Conservation (phyloP, 1,140 invertebrate genomes). For the Homalodisca vitripennis region DNA sequence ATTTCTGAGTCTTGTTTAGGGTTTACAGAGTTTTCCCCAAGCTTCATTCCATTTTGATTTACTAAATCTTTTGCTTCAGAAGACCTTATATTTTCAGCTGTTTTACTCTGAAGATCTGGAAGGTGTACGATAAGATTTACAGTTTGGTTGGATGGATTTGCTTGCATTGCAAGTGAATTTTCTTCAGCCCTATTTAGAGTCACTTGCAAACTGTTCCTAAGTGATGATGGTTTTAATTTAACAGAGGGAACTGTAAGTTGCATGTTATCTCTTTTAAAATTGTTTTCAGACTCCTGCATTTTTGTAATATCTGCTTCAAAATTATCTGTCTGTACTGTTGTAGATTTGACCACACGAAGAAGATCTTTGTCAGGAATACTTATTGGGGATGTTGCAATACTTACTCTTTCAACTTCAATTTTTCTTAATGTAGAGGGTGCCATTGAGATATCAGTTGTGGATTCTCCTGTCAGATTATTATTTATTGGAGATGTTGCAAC, state of each 20-base stretch:
- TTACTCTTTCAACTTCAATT: neutral
- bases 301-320: neutral
- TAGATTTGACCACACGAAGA: neutral
- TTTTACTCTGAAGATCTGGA: neutral
- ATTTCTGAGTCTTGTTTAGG: too few relatives aligned
- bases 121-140: neutral
- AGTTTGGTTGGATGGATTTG: neutral
- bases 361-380: neutral
- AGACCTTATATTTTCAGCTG: neutral
- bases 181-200: neutral
- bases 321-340: conserved; percentile 6
- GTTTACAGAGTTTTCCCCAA: too few relatives aligned
- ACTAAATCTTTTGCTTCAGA: too few relatives aligned
- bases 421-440: neutral
- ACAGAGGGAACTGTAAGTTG: conserved; percentile 4
- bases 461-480: neutral
- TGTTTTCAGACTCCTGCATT: neutral
- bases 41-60: too few relatives aligned
- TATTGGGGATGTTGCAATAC: neutral
- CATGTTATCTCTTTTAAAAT: neutral
- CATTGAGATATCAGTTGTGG: neutral
- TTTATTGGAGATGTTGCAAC: neutral
- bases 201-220: neutral
- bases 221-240: neutral
- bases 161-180: conserved; percentile 1